Evolutionary conservation across 2,797 vertebrate genomes (phyloP), one percentile per base, ranked within the genome.

Genomic region (Chaunax sp.): DNA sequence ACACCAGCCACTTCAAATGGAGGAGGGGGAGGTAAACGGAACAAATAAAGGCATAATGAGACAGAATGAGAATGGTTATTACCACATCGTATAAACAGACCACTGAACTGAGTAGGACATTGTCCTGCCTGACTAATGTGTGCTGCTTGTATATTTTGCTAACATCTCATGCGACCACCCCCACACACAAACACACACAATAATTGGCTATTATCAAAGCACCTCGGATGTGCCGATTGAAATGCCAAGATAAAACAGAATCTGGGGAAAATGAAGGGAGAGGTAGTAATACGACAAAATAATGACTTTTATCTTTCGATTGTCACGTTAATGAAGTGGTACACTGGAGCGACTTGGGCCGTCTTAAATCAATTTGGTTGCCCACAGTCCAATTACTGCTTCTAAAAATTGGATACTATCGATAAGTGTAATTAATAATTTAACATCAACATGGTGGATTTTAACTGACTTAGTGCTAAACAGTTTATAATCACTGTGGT

Each of bases 1-100:
- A 99, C 98, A 82, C 98, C 98, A 69, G 96, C 97, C 86, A 99
- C 98, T 99, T 90, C 73, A 73, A 43, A 35, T 73, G 54, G 28
- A 72, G 58, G 33, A 47, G 25, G 40, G 54, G 62, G 59, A 53
- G 55, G 67, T 63, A 73, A 75, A 90, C 57, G 82, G 73, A 79
- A 84, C 75, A 76, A 84, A 85, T 87, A 81, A 70, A 82, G 47
- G 77, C 65, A 88, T 75, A 81, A 89, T 78, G 60, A 87, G 72
- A 80, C 61, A 65, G 40, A 87, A 82, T 81, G 68, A 81, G 65
- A 83, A 82, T 66, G 64, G 59, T 54, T 64, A 82, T 86, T 86
- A 77, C 54, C 68, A 65, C 44, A 37, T 22, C 41, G n/a, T 75
- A 64, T 75, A 69, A 77, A 78, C 67, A 77, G 60, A 77, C 68